Percentiles rank a stretch among this genome's conserved stretches.
These are phyloP conservation scores for Stictonetta naevosa DNA, from an alignment of 2,113 vertebrate species.

Conservation along the genomic window DNA sequence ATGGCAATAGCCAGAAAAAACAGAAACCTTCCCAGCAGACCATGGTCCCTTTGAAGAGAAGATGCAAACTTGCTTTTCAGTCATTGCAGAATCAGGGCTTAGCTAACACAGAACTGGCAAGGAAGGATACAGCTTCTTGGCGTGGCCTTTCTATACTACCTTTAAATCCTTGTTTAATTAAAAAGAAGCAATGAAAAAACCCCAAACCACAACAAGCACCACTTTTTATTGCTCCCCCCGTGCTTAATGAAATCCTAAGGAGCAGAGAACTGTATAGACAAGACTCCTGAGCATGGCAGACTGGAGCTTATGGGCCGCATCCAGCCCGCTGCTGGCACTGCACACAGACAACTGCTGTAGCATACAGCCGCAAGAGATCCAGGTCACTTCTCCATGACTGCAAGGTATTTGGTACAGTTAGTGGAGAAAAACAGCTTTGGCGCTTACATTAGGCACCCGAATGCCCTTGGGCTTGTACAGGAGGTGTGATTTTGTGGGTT, in stretches of 20 bases:
- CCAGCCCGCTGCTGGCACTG: neutral
- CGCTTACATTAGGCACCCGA: neutral
- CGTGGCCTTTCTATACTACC: neutral
- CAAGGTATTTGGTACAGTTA: neutral
- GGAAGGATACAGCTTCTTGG: neutral
- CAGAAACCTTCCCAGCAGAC: neutral
- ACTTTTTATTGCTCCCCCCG: neutral
- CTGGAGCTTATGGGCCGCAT: neutral
- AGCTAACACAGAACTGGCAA: neutral
- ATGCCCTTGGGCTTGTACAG: neutral
- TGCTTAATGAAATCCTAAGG: constrained; percentile 4
- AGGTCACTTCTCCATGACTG: neutral
- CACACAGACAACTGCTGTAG: neutral
- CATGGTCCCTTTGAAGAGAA: neutral
- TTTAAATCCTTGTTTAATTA: constrained; percentile 43
- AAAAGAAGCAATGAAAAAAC: neutral
- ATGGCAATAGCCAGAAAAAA: neutral
- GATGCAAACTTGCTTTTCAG: neutral
- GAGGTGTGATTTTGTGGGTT: neutral
- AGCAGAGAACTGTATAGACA: constrained; percentile 6
- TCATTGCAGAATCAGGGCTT: neutral
- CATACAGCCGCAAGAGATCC: neutral
- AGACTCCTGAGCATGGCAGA: neutral
- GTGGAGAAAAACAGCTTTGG: neutral
- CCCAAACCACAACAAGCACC: constrained; percentile 38